Base-by-base conservation (phyloP, 2,797 vertebrate species). In the Furcifer pardalis region DNA sequence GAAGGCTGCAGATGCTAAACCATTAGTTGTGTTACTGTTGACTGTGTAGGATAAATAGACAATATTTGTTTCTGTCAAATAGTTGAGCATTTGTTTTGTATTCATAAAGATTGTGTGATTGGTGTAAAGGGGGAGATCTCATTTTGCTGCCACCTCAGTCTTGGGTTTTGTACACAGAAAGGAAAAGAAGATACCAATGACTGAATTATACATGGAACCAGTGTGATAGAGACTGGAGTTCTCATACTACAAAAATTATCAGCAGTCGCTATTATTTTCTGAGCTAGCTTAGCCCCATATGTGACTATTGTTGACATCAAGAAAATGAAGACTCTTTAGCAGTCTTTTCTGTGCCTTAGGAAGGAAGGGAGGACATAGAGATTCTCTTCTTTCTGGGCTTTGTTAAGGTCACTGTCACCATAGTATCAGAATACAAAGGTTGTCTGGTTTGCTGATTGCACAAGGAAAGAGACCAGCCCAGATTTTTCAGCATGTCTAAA, bases 371-470 rank as follows among this genome's bases (percentile, higher is more conserved):
- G 8, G 35, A 37, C n/a, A 49, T 4, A 19, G 23, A 69, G 52
- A 60, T 81, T 46, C 5, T 75, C 15, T 59, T 74, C 49, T 13
- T 68, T 35, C 8, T 71, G 37, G 62, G 37, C n/a, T 81, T 37
- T 86, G 79, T 65, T 81, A 60, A 76, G 37, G 63, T 77, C 42
- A 68, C 74, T 86, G 79, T 69, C 79, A 69, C 52, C 65, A 76
- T 69, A 86, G 72, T 77, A 44, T 46, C 49, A 68, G n/a, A 76
- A 52, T 27, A 75, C n/a, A 80, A 79, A 76, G 17, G 52, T 69
- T 69, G 68, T 46, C 46, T 60, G 52, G n/a, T 68, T 75, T 81
- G 40, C 13, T 76, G 73, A 62, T 76, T 81, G 32, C 63, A 69
- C 60, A 76, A 77, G 62, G 74, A 68, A 32, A 76, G 56, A 77